A percentile compares a stretch with the other conserved stretches of the same genome.
Evolutionary conservation across 2,888 invertebrate genomes (phyloP).

Genomic region (Daptonema setosum): DNA sequence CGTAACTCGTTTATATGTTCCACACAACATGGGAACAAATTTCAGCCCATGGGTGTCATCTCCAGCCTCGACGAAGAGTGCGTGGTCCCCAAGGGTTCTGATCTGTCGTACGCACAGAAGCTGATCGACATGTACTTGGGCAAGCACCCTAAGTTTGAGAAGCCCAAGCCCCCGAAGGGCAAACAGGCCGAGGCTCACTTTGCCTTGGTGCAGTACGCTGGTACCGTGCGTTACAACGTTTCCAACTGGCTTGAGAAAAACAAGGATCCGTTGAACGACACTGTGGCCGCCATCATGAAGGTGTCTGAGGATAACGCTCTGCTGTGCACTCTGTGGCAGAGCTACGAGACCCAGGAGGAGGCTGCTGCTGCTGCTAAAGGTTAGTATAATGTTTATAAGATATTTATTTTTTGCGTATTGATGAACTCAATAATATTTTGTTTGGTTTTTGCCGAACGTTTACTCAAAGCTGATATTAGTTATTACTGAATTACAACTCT

Average conservation of each 20-base stretch:
- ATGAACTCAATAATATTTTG: too few relatives aligned
- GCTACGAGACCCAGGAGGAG: slow-evolving; percentile 39
- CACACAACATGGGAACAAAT: too few relatives aligned
- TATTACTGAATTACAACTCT: too few relatives aligned
- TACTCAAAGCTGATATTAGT: too few relatives aligned
- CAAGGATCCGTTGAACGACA: slow-evolving; percentile 99
- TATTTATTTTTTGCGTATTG: too few relatives aligned
- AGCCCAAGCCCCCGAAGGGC: slow-evolving; percentile 31
- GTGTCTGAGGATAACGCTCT: slow-evolving; percentile 49
- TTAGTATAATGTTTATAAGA: too few relatives aligned
- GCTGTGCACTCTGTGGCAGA: slow-evolving; percentile 50
- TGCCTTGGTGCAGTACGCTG: slow-evolving; percentile 95
- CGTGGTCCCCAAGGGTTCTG: slow-evolving; percentile 27
- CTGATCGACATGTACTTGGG: slow-evolving; percentile 25
- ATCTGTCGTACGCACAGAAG: slow-evolving; percentile 25
- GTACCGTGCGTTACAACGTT: slow-evolving; percentile 92
- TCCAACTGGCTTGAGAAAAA: slow-evolving; percentile 99
- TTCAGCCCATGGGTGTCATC: slow-evolving; percentile 26
- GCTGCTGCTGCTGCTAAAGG: slow-evolving; percentile 15
- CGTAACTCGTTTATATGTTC: too few relatives aligned
- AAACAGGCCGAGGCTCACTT: slow-evolving; percentile 66
- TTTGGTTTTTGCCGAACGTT: too few relatives aligned
- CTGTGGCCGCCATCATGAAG: slow-evolving; percentile 89
- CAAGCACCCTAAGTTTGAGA: slow-evolving; percentile 27
- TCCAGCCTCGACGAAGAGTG: slow-evolving; percentile 29